Conservation (phyloP, 2,888 invertebrate species). For the Nasonia oneida region DNA sequence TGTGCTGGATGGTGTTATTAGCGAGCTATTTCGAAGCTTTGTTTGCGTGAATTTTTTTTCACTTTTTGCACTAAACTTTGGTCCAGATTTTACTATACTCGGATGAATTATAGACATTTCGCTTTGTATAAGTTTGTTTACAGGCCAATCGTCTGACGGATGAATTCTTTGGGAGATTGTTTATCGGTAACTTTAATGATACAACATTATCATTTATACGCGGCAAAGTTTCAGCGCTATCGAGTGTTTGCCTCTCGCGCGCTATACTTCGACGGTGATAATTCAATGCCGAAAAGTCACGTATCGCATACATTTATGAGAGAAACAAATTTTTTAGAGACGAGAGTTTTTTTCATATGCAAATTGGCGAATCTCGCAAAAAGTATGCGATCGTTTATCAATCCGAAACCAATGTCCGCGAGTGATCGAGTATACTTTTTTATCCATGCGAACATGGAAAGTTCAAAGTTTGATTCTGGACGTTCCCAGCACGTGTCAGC, state of each 20-base stretch:
- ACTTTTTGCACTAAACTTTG: no score
- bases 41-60: neutral
- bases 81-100: no score
- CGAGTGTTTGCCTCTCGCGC: neutral
- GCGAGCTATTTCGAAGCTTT: neutral
- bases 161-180: neutral
- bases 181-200: neutral
- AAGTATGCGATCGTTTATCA: neutral
- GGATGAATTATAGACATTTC: no score
- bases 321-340: neutral
- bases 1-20: neutral
- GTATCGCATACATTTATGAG: no score
- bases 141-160: neutral
- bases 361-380: neutral
- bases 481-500: neutral
- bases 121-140: neutral
- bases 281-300: no score
- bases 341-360: neutral
- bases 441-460: neutral
- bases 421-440: neutral
- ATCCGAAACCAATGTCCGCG: neutral
- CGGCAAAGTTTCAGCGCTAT: neutral
- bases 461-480: neutral
- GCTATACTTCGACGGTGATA: no score
- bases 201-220: neutral